These are phyloP conservation scores for Pyrrhosoma nymphula DNA, from an alignment of 2,888 invertebrate species.

Conservation along the genomic window DNA sequence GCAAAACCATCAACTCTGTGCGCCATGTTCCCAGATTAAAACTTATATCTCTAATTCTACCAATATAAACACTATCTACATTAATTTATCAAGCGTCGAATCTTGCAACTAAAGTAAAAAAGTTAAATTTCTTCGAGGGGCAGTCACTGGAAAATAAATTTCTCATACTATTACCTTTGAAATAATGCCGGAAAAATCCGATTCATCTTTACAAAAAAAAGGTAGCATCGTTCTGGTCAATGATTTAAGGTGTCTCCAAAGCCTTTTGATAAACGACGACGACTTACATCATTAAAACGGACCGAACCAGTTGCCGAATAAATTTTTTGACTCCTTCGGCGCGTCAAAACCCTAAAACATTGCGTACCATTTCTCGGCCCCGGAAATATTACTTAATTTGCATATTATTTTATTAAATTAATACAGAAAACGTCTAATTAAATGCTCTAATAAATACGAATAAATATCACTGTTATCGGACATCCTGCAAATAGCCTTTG, in stretches of 20 bases:
- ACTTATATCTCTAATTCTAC: no score
- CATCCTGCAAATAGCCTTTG: neutral
- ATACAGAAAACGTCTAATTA: neutral
- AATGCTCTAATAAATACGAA: neutral
- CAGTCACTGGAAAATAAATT: no score
- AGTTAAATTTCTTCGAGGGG: no score
- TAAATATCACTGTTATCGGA: neutral
- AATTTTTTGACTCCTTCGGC: neutral
- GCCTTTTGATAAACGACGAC: neutral
- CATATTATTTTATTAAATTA: neutral
- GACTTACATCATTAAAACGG: neutral
- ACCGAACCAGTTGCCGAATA: neutral
- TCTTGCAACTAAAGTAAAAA: no score
- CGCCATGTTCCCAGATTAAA: no score
- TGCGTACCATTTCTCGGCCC: neutral
- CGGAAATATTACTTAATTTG: neutral
- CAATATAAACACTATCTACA: no score
- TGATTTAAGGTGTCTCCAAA: constrained; percentile 9
- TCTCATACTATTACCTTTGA: no score
- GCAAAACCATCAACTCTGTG: no score
- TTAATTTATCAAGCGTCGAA: no score
- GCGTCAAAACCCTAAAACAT: neutral
- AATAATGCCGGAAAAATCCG: no score
- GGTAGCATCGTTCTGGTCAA: neutral
- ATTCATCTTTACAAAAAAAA: neutral